Evolutionary conservation across 2,113 vertebrate genomes (phyloP), one percentile per base, ranked within the genome.

Genomic region (Anolis sagrei): DNA sequence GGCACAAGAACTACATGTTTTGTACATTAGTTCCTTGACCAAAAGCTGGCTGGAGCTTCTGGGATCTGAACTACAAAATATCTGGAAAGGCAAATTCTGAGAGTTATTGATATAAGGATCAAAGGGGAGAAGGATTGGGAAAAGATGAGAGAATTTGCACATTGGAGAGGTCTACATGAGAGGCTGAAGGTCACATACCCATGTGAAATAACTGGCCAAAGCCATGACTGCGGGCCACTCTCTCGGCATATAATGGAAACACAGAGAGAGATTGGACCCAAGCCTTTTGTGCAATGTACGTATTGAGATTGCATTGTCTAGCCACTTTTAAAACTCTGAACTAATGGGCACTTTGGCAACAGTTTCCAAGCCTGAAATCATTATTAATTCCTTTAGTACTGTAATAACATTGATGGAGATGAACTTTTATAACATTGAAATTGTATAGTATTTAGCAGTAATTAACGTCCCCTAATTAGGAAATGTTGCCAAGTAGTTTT

Each of bases 401-500:
- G 79, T 94, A 95, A 96, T 96, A 95, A 95, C 96, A 93, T 94
- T 95, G 95, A 96, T 96, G 96, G 95, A 96, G 93, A 94, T 94
- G 95, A 95, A 94, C 92, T 86, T 94, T 95, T 96, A 87, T 93
- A 95, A 94, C 92, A 92, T 88, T 91, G 93, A 95, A 96, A 95
- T 92, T 94, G 87, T 94, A 93, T 93, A 91, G 94, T 95, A 95
- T 95, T 96, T 96, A 96, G 95, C 93, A 92, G 92, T 96, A 96
- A 96, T 96, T 96, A 96, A 96, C 92, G 92, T 95, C 94, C 92
- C 92, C 95, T 96, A 96, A 97, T 96, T 95, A 95, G 93, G 87
- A 95, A 94, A 93, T 93, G 91, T 94, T 95, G 94, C 94, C 95
- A 96, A 95, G 92, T 92, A 94, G 93, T 94, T 96, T 95, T 94